Evolutionary conservation across 2,888 invertebrate species (phyloP).

Genomic region (Sarcophaga subvicina): DNA sequence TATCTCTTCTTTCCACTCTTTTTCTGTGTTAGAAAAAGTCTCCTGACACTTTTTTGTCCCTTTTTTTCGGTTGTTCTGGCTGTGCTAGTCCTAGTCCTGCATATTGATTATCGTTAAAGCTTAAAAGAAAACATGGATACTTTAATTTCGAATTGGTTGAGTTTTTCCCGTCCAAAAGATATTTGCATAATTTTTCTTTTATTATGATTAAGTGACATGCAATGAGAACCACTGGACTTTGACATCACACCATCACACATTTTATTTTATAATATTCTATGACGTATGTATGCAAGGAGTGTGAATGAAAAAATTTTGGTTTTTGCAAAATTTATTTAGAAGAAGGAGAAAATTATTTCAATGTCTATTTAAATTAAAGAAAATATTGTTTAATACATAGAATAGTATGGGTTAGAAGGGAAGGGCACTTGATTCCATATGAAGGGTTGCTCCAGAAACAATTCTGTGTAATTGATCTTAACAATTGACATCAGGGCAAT

Average conservation of each 20-base stretch:
- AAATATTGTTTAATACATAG: too few species aligned
- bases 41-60: background rate
- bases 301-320: too few species aligned
- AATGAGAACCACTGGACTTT: conserved; percentile 14
- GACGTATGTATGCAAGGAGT: too few species aligned
- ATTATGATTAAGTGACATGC: conserved; percentile 54
- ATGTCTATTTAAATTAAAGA: too few species aligned
- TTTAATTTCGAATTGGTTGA: conserved; percentile 38
- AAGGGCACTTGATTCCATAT: too few species aligned
- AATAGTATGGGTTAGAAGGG: too few species aligned
- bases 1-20: conserved; percentile 32
- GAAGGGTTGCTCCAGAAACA: too few species aligned
- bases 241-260: background rate
- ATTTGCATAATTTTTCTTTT: conserved; percentile 64
- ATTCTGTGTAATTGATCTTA: too few species aligned
- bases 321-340: too few species aligned
- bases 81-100: conserved; percentile 1
- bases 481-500: too few species aligned
- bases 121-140: conserved; percentile 52
- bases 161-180: conserved; percentile 19
- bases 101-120: conserved; percentile 53
- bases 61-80: background rate
- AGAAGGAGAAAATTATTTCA: too few species aligned
- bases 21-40: background rate
- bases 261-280: too few species aligned